These are phyloP conservation scores for Heteromurus nitidus DNA, from an alignment of 2,888 invertebrate genomes.

Conservation along the genomic window DNA sequence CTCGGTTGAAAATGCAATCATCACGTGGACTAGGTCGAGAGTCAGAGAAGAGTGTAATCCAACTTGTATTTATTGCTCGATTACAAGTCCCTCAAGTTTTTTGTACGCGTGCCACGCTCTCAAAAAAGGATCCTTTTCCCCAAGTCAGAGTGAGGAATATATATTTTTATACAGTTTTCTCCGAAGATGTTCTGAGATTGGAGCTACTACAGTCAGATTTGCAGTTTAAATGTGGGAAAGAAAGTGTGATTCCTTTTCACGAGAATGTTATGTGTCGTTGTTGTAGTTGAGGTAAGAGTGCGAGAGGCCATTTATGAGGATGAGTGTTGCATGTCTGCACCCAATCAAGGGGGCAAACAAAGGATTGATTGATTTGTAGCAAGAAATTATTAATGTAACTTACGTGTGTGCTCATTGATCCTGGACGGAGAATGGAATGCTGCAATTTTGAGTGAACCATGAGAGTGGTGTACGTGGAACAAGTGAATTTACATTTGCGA, in stretches of 20 bases:
- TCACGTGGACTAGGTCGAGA: background rate
- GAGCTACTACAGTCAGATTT: too few species aligned
- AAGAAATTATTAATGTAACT: too few species aligned
- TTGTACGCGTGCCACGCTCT: too few species aligned
- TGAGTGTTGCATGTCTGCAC: too few species aligned
- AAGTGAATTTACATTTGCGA: slow-evolving; percentile 72
- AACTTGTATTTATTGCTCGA: slow-evolving; percentile 8
- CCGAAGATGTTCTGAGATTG: too few species aligned
- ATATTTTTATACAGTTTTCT: too few species aligned
- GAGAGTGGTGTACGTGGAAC: slow-evolving; percentile 69
- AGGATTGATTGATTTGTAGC: background rate
- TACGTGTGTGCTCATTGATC: slow-evolving; percentile 47
- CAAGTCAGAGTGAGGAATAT: too few species aligned
- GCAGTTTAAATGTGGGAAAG: background rate
- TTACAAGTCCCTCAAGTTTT: background rate
- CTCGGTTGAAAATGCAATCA: background rate
- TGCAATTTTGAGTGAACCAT: slow-evolving; percentile 72
- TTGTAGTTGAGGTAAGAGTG: background rate
- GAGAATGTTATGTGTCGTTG: background rate
- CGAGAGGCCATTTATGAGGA: background rate
- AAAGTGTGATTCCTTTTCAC: background rate
- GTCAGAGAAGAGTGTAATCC: background rate
- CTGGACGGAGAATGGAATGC: slow-evolving; percentile 67
- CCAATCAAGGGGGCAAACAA: background rate
- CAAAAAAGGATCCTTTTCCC: too few species aligned